Evolutionary conservation across 2,113 vertebrate species (phyloP).

Genomic region (Neodontobutis hainanensis): DNA sequence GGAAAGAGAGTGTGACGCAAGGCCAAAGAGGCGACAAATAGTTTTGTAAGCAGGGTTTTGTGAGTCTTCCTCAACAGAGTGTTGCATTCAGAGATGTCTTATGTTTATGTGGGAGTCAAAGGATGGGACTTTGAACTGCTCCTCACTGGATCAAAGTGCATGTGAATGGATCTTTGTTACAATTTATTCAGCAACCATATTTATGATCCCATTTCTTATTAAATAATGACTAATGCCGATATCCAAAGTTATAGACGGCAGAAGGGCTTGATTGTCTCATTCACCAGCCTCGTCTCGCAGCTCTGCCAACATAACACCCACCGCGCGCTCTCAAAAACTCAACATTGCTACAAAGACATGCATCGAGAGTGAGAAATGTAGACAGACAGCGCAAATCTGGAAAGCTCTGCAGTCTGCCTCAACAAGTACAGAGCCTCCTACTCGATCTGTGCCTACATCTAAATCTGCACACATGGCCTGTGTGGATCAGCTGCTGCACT

Average conservation of each 20-base stretch:
- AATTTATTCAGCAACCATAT: constrained; percentile 39
- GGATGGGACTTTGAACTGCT: constrained; percentile 24
- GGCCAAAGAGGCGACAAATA: constrained; percentile 68
- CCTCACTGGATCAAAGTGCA: constrained; percentile 27
- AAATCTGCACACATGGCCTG: constrained; percentile 60
- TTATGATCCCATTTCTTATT: constrained; percentile 63
- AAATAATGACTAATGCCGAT: constrained; percentile 67
- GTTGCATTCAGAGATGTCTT: constrained; percentile 23
- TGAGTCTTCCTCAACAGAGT: constrained; percentile 45
- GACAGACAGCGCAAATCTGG: constrained; percentile 66
- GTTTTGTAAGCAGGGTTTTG: constrained; percentile 54
- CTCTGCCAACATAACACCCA: constrained; percentile 67
- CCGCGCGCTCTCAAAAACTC: constrained; percentile 53
- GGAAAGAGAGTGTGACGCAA: constrained; percentile 58
- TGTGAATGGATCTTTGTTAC: constrained; percentile 54
- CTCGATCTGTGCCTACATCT: constrained; percentile 58
- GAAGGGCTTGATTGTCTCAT: constrained; percentile 63
- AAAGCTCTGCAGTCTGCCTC: constrained; percentile 61
- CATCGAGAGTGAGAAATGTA: constrained; percentile 47
- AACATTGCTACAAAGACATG: constrained; percentile 51
- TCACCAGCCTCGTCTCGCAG: constrained; percentile 63
- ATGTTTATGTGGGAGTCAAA: constrained; percentile 41
- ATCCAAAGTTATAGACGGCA: constrained; percentile 52
- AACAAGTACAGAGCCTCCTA: constrained; percentile 71
- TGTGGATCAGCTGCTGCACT: constrained; percentile 57